Percentiles rank a stretch among this genome's conserved stretches.
Evolutionary conservation across 2,113 vertebrate species (phyloP).

Genomic region (Nematolebias whitei): DNA sequence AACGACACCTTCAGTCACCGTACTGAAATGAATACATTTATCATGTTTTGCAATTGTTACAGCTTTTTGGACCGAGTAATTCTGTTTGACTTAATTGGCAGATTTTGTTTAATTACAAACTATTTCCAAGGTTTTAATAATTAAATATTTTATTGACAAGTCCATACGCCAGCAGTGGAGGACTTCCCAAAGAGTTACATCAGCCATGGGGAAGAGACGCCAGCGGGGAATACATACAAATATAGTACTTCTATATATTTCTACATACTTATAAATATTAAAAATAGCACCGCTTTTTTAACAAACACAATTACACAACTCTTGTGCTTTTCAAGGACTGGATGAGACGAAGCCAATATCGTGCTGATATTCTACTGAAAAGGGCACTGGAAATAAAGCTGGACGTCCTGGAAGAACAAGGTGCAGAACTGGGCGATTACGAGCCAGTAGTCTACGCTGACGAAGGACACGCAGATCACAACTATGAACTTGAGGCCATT

Average conservation of each 20-base stretch:
- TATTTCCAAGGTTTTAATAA: not conserved
- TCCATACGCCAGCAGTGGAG: not conserved
- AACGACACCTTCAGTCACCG: too few species aligned
- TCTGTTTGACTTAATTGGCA: not conserved
- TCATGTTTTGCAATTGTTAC: too few species aligned
- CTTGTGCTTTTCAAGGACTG: conserved; percentile 21
- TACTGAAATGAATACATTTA: too few species aligned
- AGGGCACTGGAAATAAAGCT: conserved; percentile 11
- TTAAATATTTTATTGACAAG: conserved; percentile 8
- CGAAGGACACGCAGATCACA: conserved; percentile 40
- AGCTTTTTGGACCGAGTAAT: too few species aligned
- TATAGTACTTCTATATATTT: conserved; percentile 15
- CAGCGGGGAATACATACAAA: not conserved
- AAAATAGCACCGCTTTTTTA: not conserved
- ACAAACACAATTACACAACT: not conserved
- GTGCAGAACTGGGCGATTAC: conserved; percentile 49
- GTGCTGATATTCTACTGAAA: not conserved
- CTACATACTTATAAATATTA: not conserved
- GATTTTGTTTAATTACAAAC: not conserved
- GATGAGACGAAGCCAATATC: not conserved
- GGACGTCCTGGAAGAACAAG: not conserved
- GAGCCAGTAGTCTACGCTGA: conserved; percentile 57
- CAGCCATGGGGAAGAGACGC: not conserved
- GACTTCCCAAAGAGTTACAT: not conserved
- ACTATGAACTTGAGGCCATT: conserved; percentile 56